These are phyloP conservation scores for Drosophila grimshawi DNA, from an alignment of 1,140 invertebrate species.

Conservation along the genomic window DNA sequence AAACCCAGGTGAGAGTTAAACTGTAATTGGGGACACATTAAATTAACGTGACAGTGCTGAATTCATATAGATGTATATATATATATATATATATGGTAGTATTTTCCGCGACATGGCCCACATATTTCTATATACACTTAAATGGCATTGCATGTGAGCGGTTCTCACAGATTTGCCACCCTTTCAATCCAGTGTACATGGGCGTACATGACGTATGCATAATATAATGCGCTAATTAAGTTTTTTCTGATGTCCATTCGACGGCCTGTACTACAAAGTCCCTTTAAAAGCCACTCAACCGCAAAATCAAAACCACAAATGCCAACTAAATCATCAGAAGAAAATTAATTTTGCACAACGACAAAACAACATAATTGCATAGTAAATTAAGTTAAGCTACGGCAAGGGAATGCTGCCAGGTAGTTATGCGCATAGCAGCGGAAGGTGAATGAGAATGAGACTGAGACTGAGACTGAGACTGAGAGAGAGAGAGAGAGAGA, in stretches of 20 bases:
- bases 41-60: conserved; percentile 18
- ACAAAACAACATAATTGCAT: conserved; percentile 63
- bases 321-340: conserved; percentile 79
- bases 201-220: conserved; percentile 36
- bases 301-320: conserved; percentile 79
- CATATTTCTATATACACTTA: conserved; percentile 7
- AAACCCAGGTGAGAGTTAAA: conserved; percentile 10
- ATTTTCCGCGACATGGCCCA: conserved; percentile 13
- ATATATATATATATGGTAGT: neutral
- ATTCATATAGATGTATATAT: conserved; percentile 38
- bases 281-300: conserved; percentile 69
- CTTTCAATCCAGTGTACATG: neutral
- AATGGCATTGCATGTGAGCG: conserved; percentile 52
- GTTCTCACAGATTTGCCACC: conserved; percentile 50
- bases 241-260: conserved; percentile 52
- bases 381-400: conserved; percentile 72
- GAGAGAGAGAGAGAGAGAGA: too few species aligned
- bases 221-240: conserved; percentile 63
- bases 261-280: conserved; percentile 20
- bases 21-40: conserved; percentile 33
- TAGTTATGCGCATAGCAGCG: conserved; percentile 1
- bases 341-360: conserved; percentile 77
- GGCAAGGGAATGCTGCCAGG: conserved; percentile 27
- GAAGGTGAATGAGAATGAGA: neutral
- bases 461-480: neutral